Base-by-base conservation (phyloP, 2,888 invertebrate genomes). In the Epicampocera succincta region DNA sequence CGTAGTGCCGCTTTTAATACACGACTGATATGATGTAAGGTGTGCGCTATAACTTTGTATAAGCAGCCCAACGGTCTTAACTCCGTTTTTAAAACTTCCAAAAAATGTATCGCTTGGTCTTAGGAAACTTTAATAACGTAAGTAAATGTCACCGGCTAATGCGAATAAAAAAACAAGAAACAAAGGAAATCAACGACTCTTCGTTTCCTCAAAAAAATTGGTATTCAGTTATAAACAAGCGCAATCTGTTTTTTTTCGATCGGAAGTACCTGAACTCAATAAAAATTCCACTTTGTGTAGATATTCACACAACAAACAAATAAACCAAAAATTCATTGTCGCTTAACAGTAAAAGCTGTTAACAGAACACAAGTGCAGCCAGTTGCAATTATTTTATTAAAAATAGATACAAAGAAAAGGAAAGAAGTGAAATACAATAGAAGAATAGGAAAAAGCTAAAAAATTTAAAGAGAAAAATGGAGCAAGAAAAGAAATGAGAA, bases 241-340 rank as follows among this genome's bases (percentile, higher is more conserved):
- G 15, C 8, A 54, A 54, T 29, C 29, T 54, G 25, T 54, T 17
- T 56, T 29, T 33, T 3, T 17, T 56, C 33, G 15, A 38, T 3
- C 29, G 6, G 17, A 48, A 17, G 25, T 50, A 3, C 44, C 44
- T 8, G 15, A 69, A 58, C 8, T 19, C 29, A n/a, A 38, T 19
- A 8, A 3, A 68, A 46, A 9, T 13, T 21, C 8, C 11, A 29
- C 50, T 54, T 29, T 54, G 13, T 54, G 38, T 40, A 61, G 68
- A 54, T 66, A 38, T 21, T 38, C n/a, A n/a, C n/a, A n/a, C n/a
- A 42, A 50, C 52, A 75, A 75, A 75, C 74, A 69, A 12, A 40
- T 15, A 71, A 42, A 25, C 42, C 50, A 19, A 44, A 42, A 52
- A 44, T 19, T n/a, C n/a, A n/a, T 56, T 38, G 19, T 52, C 42